A percentile compares a stretch with the other conserved stretches of the same genome.
Evolutionary conservation across 2,797 vertebrate species (phyloP).

Genomic region (Allobates femoralis): DNA sequence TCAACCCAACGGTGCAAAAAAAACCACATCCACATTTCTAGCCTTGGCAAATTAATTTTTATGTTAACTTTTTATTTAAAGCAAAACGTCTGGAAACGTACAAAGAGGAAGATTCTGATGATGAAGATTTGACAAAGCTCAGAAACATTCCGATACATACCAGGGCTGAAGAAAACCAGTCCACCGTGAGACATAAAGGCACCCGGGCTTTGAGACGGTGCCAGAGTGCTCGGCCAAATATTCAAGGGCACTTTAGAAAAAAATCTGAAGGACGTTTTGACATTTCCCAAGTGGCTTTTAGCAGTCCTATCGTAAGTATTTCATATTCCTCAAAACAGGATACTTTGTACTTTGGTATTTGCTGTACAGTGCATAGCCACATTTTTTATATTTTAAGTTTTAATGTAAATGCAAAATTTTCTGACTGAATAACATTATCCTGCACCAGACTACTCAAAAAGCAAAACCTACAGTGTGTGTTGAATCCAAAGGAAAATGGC

Average conservation of each 20-base stretch:
- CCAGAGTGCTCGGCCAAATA: constrained; percentile 72
- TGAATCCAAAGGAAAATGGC: no score
- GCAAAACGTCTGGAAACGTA: constrained; percentile 83
- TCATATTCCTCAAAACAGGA: neutral
- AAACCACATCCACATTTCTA: constrained; percentile 5
- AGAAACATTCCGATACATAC: constrained; percentile 70
- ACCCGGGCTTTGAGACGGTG: constrained; percentile 66
- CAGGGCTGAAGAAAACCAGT: constrained; percentile 42
- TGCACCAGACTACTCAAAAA: no score
- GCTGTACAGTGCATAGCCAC: no score
- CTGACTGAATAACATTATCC: no score
- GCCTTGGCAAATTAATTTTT: constrained; percentile 3
- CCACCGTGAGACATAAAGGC: constrained; percentile 48
- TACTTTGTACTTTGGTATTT: no score
- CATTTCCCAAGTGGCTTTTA: constrained; percentile 85
- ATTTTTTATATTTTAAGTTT: no score
- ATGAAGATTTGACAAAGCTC: constrained; percentile 80
- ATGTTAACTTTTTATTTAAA: constrained; percentile 68
- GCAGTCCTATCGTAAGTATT: constrained; percentile 88
- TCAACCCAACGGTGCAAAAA: constrained; percentile 16
- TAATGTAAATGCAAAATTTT: no score
- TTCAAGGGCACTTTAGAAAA: constrained; percentile 72
- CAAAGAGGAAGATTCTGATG: constrained; percentile 77
- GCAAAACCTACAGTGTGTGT: no score
- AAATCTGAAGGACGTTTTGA: constrained; percentile 72